Conservation (phyloP, 2,113 vertebrate genomes). For the Sinocyclocheilus anophthalmus region DNA sequence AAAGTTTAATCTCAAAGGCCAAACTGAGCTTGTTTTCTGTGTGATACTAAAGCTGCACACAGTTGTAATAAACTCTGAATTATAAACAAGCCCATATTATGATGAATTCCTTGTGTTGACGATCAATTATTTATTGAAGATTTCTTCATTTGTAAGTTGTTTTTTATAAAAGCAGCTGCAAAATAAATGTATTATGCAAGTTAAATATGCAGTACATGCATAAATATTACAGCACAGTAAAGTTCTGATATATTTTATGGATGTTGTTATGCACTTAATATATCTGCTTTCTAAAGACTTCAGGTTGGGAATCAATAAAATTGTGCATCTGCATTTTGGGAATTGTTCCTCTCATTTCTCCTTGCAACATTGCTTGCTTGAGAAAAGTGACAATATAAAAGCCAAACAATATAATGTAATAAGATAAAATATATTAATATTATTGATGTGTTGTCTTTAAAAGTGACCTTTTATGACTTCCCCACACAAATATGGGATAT, state of each 20-base stretch:
- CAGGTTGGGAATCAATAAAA: background rate
- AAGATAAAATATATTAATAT: too few species aligned
- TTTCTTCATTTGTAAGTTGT: background rate
- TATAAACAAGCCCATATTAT: constrained; percentile 10
- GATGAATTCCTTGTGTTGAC: background rate
- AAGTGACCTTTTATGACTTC: too few species aligned
- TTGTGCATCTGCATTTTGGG: background rate
- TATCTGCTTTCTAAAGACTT: background rate
- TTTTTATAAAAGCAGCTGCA: background rate
- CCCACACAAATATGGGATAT: too few species aligned
- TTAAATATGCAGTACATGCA: background rate
- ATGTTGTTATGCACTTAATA: background rate
- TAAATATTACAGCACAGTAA: background rate
- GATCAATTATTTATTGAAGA: background rate
- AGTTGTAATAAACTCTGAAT: background rate
- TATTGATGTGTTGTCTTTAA: too few species aligned
- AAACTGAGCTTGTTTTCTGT: constrained; percentile 31
- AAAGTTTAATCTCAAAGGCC: constrained; percentile 41
- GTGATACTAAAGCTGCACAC: background rate
- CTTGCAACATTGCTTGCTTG: too few species aligned
- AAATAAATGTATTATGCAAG: background rate
- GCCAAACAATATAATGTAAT: too few species aligned
- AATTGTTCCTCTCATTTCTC: background rate
- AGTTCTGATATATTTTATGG: background rate
- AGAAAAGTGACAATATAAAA: background rate